phyloP scores from a whole-genome alignment of 92 coral and sea anemone genomes.

The Epizoanthus scotinus region DNA sequence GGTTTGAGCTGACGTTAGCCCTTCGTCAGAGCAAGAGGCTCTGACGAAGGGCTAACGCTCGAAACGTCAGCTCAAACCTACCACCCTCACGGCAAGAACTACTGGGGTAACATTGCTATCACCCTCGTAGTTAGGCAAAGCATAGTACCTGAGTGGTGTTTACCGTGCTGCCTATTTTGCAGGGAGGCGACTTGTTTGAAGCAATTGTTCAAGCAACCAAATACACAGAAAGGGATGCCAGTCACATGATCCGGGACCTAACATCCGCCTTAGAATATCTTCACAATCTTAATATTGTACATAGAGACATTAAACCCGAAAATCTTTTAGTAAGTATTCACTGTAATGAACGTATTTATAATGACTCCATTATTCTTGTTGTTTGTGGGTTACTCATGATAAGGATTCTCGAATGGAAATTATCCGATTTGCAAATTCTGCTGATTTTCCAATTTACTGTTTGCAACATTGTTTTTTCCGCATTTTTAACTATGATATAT shows the following conservation, averaged over 20 bases:
- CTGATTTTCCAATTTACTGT: neutral
- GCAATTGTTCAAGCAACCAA: constrained; percentile 95
- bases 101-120: too few relatives aligned
- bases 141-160: neutral
- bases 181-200: constrained; percentile 99
- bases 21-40: too few relatives aligned
- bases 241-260: constrained; percentile 97
- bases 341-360: too few relatives aligned
- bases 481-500: neutral
- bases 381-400: neutral
- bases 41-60: too few relatives aligned
- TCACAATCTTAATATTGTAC: constrained; percentile 83
- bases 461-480: neutral
- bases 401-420: too few relatives aligned
- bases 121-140: neutral
- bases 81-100: too few relatives aligned
- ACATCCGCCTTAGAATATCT: constrained; percentile 89
- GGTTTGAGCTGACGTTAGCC: too few relatives aligned
- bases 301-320: constrained; percentile 98
- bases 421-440: neutral
- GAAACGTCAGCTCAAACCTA: too few relatives aligned
- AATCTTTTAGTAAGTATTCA: constrained; percentile 89
- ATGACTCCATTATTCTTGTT: too few relatives aligned
- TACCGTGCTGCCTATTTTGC: neutral
- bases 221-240: constrained; percentile 92